Evolutionary conservation across 2,797 vertebrate species (phyloP).

Genomic region (Botia kubotai): DNA sequence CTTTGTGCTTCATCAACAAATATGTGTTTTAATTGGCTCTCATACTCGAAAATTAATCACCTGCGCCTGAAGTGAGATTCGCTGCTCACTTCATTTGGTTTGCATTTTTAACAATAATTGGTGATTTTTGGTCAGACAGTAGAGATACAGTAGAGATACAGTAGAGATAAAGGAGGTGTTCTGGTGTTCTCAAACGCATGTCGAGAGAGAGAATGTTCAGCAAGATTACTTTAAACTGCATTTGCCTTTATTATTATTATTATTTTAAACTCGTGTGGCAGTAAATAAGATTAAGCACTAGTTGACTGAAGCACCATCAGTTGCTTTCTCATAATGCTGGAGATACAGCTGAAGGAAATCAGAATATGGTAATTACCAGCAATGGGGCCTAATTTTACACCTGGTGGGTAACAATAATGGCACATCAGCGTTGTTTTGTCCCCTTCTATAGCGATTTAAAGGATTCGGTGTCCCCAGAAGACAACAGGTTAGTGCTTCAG

Average conservation of each 20-base stretch:
- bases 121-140: slow-evolving; percentile 55
- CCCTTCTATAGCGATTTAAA: slow-evolving; percentile 74
- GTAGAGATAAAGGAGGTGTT: no score
- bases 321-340: slow-evolving; percentile 76
- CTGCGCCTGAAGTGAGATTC: no score
- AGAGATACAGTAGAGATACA: no score
- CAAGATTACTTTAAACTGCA: slow-evolving; percentile 86
- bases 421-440: slow-evolving; percentile 70
- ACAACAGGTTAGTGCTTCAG: slow-evolving; percentile 82
- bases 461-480: slow-evolving; percentile 80
- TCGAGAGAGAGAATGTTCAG: slow-evolving; percentile 75
- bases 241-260: slow-evolving; percentile 77
- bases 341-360: slow-evolving; percentile 60
- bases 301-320: no score
- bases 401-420: slow-evolving; percentile 84
- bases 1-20: no score
- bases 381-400: slow-evolving; percentile 80
- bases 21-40: no score
- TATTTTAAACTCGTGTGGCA: slow-evolving; percentile 76
- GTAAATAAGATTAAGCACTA: slow-evolving; percentile 85
- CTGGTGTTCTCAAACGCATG: slow-evolving; percentile 55
- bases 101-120: slow-evolving; percentile 58
- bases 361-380: slow-evolving; percentile 47
- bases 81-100: slow-evolving; percentile 41
- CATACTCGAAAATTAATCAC: no score